These are phyloP conservation scores for Mormoops blainvillei DNA, from an alignment of 2,113 vertebrate species.

Conservation along the genomic window DNA sequence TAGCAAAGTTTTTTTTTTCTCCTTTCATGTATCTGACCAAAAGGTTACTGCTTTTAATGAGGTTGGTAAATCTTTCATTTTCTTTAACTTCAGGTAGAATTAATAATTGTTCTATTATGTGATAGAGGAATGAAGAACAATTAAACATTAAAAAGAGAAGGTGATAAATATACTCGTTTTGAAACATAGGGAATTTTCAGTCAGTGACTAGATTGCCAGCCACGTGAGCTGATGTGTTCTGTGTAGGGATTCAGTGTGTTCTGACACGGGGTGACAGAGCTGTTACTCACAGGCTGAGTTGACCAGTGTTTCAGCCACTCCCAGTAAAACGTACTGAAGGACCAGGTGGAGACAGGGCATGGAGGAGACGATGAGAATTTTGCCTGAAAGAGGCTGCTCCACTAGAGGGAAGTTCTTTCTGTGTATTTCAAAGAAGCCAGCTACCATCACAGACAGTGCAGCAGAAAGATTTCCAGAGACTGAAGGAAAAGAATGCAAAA, in stretches of 20 bases:
- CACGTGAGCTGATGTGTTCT: neutral
- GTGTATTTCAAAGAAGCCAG: conserved; percentile 88
- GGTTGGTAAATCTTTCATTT: neutral
- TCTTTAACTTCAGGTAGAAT: neutral
- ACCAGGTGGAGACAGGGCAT: conserved; percentile 89
- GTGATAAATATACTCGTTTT: conserved; percentile 55
- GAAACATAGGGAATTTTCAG: conserved; percentile 43
- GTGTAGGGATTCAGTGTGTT: neutral
- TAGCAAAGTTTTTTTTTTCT: neutral
- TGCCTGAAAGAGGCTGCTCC: conserved; percentile 86
- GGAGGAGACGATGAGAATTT: conserved; percentile 87
- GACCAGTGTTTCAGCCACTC: conserved; percentile 91
- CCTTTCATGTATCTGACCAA: neutral
- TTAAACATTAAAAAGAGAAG: neutral
- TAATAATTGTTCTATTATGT: neutral
- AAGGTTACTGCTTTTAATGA: neutral
- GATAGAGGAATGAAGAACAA: conserved; percentile 55
- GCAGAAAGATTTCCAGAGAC: conserved; percentile 87
- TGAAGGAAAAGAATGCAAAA: conserved; percentile 58
- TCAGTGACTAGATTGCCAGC: neutral
- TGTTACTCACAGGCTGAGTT: conserved; percentile 88
- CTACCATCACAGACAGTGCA: conserved; percentile 83
- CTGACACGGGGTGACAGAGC: neutral
- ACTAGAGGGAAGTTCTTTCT: conserved; percentile 85
- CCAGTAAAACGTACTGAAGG: conserved; percentile 91